Evolutionary conservation across 2,888 invertebrate species (phyloP).

Genomic region (Eupithecia centaureata): DNA sequence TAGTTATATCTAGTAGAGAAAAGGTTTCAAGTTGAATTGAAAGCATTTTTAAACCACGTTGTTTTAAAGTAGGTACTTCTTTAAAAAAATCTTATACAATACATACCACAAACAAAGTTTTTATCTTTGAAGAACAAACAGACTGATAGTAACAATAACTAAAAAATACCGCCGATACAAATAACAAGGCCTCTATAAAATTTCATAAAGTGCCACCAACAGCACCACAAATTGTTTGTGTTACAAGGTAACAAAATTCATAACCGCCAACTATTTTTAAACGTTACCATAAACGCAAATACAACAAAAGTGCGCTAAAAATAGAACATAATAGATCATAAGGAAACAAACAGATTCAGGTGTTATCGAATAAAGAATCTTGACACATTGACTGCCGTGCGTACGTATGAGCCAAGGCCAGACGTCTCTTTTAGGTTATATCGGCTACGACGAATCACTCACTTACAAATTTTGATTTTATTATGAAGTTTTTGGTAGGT

Average conservation of each 20-base stretch:
- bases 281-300: conserved; percentile 9
- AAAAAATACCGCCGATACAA: background rate
- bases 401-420: conserved; percentile 1
- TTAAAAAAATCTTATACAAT: background rate
- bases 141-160: background rate
- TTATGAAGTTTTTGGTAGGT: too few relatives aligned
- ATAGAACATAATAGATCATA: background rate
- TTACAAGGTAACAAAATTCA: conserved; percentile 1
- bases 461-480: background rate
- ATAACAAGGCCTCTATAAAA: background rate
- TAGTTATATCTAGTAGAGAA: background rate
- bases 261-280: background rate
- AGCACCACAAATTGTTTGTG: background rate
- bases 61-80: background rate
- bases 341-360: conserved; percentile 2
- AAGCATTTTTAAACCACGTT: too few relatives aligned
- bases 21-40: too few relatives aligned
- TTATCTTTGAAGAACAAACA: background rate
- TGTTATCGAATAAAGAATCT: conserved; percentile 11
- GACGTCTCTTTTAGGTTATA: background rate
- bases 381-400: background rate
- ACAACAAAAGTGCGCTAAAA: background rate
- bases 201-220: background rate
- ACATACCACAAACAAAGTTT: background rate
- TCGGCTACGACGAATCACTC: conserved; percentile 1